phyloP scores from a whole-genome alignment of 2,113 vertebrate genomes.

The Tretioscincus oriximinensis region DNA sequence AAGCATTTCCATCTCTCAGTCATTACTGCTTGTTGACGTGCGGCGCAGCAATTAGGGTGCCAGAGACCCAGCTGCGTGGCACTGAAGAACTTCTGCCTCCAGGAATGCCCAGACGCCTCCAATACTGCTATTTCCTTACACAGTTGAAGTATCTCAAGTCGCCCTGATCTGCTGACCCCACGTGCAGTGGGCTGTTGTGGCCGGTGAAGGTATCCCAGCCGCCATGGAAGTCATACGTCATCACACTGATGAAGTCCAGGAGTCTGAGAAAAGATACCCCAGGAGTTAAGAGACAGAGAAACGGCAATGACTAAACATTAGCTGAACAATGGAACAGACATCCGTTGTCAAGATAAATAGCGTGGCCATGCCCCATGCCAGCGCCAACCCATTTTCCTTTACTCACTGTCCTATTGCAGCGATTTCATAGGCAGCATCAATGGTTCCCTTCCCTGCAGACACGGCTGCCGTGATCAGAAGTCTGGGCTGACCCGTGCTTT shows the following conservation, averaged over 20 bases:
- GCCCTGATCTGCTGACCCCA: constrained; percentile 61
- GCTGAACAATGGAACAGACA: too few relatives aligned
- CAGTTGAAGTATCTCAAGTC: constrained; percentile 65
- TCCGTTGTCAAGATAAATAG: too few relatives aligned
- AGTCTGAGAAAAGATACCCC: constrained; percentile 47
- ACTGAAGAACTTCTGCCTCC: too few relatives aligned
- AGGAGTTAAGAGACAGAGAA: too few relatives aligned
- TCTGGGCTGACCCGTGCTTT: constrained; percentile 13
- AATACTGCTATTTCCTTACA: constrained; percentile 59
- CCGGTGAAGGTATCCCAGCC: constrained; percentile 71
- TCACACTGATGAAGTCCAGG: constrained; percentile 77
- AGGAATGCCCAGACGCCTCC: too few relatives aligned
- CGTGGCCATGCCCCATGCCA: too few relatives aligned
- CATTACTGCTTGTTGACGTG: too few relatives aligned
- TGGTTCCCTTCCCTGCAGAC: constrained; percentile 46
- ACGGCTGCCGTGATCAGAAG: constrained; percentile 48
- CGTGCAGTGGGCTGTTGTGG: constrained; percentile 78
- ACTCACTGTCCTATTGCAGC: constrained; percentile 42
- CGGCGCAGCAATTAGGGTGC: too few relatives aligned
- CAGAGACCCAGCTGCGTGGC: too few relatives aligned
- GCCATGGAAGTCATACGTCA: constrained; percentile 80
- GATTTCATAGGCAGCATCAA: constrained; percentile 48
- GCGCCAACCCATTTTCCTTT: background rate
- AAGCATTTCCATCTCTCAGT: too few relatives aligned
- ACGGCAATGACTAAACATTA: too few relatives aligned